phyloP scores from a whole-genome alignment of 2,797 vertebrate species.

The Falco naumanni region DNA sequence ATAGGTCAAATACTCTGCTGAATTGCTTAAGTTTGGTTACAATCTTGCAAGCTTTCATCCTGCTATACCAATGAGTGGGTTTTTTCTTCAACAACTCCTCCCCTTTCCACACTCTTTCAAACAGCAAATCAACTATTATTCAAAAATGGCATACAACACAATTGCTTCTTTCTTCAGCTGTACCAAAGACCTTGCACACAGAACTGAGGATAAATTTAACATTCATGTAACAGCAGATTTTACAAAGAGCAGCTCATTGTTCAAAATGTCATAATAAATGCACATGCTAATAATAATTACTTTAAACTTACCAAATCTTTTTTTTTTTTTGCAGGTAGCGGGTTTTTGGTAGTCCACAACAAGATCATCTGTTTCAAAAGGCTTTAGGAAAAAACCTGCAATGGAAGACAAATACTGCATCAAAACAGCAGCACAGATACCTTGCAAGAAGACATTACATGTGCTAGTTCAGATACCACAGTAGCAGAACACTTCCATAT shows the following conservation, averaged over 20 bases:
- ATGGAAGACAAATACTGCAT: background rate
- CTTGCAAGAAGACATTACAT: background rate
- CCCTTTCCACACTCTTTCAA: background rate
- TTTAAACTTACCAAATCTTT: background rate
- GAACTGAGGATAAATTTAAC: background rate
- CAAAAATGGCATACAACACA: background rate
- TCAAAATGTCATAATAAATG: background rate
- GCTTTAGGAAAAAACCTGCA: background rate
- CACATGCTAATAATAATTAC: background rate
- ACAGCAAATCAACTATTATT: background rate
- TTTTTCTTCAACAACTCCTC: background rate
- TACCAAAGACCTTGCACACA: background rate
- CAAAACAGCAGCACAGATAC: background rate
- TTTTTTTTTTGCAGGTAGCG: background rate
- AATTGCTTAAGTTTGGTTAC: background rate
- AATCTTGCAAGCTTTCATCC: background rate
- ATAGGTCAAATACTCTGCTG: background rate
- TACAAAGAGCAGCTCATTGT: background rate
- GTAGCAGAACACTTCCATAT: background rate
- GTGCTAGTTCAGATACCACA: background rate
- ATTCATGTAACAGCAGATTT: background rate
- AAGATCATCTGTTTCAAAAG: background rate
- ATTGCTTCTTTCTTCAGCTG: background rate
- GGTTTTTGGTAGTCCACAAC: background rate
- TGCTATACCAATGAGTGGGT: accelerated